Percentiles rank a stretch among this genome's conserved stretches.
Evolutionary conservation across 2,797 vertebrate genomes (phyloP).

Genomic region (Thalassophryne amazonica): DNA sequence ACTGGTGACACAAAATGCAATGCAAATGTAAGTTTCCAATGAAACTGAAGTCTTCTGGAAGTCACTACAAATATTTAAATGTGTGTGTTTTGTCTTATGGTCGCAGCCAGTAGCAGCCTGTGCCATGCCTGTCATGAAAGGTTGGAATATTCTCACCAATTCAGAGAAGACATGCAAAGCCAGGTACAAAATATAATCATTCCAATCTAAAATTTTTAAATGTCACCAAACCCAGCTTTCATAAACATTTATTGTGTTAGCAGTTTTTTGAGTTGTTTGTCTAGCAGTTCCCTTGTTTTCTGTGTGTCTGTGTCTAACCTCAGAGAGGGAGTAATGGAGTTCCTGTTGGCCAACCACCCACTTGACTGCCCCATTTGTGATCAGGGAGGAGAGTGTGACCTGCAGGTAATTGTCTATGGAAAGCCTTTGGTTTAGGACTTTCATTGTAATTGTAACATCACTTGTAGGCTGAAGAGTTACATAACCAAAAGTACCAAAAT

Average conservation of each 20-base stretch:
- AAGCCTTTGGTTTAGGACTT: background rate
- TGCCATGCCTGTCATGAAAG: constrained; percentile 99
- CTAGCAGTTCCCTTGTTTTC: no score
- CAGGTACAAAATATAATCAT: constrained; percentile 73
- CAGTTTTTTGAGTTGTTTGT: no score
- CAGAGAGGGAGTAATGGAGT: constrained; percentile 99
- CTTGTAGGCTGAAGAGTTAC: no score
- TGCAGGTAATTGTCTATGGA: constrained; percentile 83
- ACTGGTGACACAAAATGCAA: no score
- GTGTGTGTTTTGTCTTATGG: background rate
- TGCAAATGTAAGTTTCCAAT: no score
- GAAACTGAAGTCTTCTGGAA: no score
- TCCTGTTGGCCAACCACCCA: constrained; percentile 95
- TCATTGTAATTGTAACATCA: no score
- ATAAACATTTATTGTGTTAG: background rate
- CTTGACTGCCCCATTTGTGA: constrained; percentile 98
- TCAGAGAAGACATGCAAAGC: constrained; percentile 97
- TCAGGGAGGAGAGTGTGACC: constrained; percentile 97
- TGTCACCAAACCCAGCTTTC: no score
- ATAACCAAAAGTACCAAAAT: no score
- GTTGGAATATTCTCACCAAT: constrained; percentile 98
- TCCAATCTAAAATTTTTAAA: background rate
- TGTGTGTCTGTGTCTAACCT: background rate
- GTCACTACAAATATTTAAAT: background rate
- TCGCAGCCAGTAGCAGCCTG: constrained; percentile 94